These are phyloP conservation scores for Drosophila leontia DNA, from an alignment of 1,140 invertebrate genomes.

Conservation along the genomic window DNA sequence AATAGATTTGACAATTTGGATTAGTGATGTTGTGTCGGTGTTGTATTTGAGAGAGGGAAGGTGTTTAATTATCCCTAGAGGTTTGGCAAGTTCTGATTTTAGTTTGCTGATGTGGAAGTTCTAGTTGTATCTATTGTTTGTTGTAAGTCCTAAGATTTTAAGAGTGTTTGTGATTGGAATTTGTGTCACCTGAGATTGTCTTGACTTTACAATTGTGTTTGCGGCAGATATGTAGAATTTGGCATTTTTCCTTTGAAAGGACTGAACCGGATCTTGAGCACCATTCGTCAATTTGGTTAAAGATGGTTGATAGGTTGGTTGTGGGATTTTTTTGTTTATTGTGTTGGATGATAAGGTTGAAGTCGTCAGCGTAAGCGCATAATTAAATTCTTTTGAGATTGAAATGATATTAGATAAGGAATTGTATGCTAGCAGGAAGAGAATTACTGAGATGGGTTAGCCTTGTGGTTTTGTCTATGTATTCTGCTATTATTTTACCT, in stretches of 20 bases:
- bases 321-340: not conserved
- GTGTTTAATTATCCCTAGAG: not conserved
- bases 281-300: too few relatives aligned
- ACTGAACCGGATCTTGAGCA: too few relatives aligned
- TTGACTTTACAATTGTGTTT: too few relatives aligned
- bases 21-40: not conserved
- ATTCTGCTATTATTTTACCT: too few relatives aligned
- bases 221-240: too few relatives aligned
- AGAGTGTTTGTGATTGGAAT: too few relatives aligned
- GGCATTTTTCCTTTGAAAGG: too few relatives aligned
- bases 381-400: not conserved
- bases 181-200: too few relatives aligned
- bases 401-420: not conserved
- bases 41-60: not conserved
- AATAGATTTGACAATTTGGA: not conserved
- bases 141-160: too few relatives aligned
- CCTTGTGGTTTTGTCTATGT: not conserved
- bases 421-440: not conserved
- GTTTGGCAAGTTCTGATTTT: not conserved
- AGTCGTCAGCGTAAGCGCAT: not conserved
- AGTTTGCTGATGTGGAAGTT: not conserved
- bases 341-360: not conserved
- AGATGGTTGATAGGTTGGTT: too few relatives aligned
- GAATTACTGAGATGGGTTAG: conserved; percentile 1
- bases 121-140: too few relatives aligned